phyloP scores from a whole-genome alignment of 37 sponge, comb jelly and placozoan species.

The Eunapius fragilis region DNA sequence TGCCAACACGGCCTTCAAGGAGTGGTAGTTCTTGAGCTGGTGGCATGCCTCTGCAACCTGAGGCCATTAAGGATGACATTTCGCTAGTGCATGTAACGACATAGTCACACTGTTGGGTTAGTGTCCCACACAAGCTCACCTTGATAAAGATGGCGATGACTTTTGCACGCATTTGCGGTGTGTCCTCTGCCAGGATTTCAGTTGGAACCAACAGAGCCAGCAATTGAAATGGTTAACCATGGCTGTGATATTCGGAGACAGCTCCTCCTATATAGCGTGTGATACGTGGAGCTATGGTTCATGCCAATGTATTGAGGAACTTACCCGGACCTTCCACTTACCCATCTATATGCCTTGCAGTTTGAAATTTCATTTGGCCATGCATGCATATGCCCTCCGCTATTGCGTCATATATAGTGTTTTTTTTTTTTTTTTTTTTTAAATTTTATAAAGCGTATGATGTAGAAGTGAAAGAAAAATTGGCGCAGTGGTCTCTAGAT shows the following conservation, averaged over 20 bases:
- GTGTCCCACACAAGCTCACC: conserved; percentile 2
- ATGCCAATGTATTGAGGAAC: neutral
- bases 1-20: conserved; percentile 71
- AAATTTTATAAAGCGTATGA: too few species aligned
- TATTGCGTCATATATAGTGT: too few species aligned
- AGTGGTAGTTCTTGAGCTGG: conserved; percentile 61
- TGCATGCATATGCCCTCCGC: too few species aligned
- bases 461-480: too few species aligned
- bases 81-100: too few species aligned
- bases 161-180: conserved; percentile 24
- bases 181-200: conserved; percentile 40
- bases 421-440: too few species aligned
- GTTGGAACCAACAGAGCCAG: conserved; percentile 39
- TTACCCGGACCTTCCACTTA: neutral
- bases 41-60: conserved; percentile 65
- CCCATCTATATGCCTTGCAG: too few species aligned
- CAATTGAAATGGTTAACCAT: conserved; percentile 48
- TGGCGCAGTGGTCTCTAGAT: too few species aligned
- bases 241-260: conserved; percentile 32
- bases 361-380: too few species aligned
- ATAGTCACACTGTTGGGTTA: too few species aligned
- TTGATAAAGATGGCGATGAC: conserved; percentile 34
- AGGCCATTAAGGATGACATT: neutral
- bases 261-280: neutral
- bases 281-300: neutral